Evolutionary conservation across 2,113 vertebrate species (phyloP).

Genomic region (Euleptes europaea): DNA sequence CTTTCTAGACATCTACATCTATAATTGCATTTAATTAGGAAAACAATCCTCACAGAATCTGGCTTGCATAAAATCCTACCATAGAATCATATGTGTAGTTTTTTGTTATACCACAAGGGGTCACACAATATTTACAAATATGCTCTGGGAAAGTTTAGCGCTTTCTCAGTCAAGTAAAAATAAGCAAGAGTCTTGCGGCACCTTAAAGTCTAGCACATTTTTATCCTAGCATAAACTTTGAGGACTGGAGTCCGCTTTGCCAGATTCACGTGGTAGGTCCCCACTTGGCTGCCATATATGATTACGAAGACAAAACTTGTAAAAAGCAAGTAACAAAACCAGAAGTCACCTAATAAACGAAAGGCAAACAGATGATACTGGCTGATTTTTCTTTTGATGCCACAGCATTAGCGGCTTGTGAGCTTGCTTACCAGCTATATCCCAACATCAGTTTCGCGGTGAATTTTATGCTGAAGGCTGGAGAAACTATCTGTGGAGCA

Average conservation of each 20-base stretch:
- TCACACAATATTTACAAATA: constrained; percentile 63
- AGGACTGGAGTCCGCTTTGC: too few relatives aligned
- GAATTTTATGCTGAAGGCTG: constrained; percentile 62
- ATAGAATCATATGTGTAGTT: constrained; percentile 39
- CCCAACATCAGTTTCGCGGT: constrained; percentile 64
- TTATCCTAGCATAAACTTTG: too few relatives aligned
- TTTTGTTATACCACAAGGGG: constrained; percentile 66
- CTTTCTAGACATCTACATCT: constrained; percentile 12
- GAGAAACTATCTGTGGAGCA: constrained; percentile 61
- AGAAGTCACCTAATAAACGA: constrained; percentile 36
- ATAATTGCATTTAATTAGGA: constrained; percentile 30
- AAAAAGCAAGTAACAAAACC: constrained; percentile 10
- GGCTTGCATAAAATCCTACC: background rate
- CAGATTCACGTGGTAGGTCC: too few relatives aligned
- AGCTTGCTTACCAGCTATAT: constrained; percentile 51
- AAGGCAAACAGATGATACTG: constrained; percentile 36
- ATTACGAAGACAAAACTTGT: too few relatives aligned
- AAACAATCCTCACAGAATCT: background rate
- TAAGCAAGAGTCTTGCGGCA: too few relatives aligned
- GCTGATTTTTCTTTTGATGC: constrained; percentile 30
- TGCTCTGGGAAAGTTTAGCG: background rate
- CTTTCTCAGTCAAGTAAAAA: background rate
- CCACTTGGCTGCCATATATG: too few relatives aligned
- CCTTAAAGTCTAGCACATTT: too few relatives aligned
- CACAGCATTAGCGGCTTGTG: constrained; percentile 58